Evolutionary conservation across 1,140 invertebrate genomes (phyloP), one percentile per base, ranked within the genome.

Genomic region (Cephus cinctus): DNA sequence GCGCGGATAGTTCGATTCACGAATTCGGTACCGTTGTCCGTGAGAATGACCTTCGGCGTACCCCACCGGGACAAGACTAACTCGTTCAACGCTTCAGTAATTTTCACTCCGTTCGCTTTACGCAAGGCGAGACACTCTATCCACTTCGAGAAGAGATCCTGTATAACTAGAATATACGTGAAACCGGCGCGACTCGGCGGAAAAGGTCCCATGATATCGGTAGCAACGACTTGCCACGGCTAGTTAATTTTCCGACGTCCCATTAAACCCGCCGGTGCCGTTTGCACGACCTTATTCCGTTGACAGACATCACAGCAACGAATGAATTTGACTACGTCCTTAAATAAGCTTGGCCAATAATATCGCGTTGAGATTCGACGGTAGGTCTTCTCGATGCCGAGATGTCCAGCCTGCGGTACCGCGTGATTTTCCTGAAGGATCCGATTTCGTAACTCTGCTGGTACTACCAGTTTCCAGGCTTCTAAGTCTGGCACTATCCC

Each of bases 81-180:
- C 9, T 43, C 31, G 15, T 36, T 19, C 9, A 50, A 2, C 12
- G 18, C 39, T n/a, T 20, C 31, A 11, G 25, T 25, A n/a, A 50
- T 50, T 2, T 5, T 19, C 23, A 35, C 16, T 5, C 47, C 47
- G 20, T 23, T 40, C 9, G 45, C 49, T 31, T 20, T 22, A 5
- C 36, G 31, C 3, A 44, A 9, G 5, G 54, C 40, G 34, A 18
- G 2, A 21, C 18, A 31, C 25, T 56, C 57, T 0, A 63, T 48
- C 52, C 43, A 71, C 43, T 69, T 69, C 5, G 56, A 61, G 43
- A 69, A 64, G 18, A 59, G 51, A 55, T 75, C 69, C 5, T 54
- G 49, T 1, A 67, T 20, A 2, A 73, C 69, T 8, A 74, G 31
- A 5, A 69, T 46, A 47, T 63, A 71, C 5, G 44, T 34, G 43